Base-by-base conservation (phyloP, 2,113 vertebrate species). In the Serilophus lunatus region DNA sequence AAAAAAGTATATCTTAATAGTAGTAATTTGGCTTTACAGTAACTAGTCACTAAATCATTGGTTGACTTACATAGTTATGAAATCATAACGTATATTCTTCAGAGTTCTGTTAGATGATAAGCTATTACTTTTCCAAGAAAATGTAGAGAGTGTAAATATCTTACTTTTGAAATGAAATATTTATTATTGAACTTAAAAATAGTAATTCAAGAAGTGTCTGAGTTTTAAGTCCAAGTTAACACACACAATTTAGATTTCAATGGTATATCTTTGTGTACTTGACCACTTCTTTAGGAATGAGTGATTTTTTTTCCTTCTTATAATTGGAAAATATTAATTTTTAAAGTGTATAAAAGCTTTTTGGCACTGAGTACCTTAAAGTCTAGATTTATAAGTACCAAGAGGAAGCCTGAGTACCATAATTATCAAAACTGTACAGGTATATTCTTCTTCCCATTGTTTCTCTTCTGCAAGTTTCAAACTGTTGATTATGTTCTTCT, bases 341-440 rank as follows among this genome's bases (percentile, higher is more conserved):
- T 53, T 29, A 29, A 35, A 79, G 47, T 42, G 14, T 51, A 49
- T 78, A 85, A 68, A 44, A 49, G 19, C 11, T 10, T 54, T 7
- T 36, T 22, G 49, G 38, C 26, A 20, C 8, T 66, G 13, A 1
- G 7, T 49, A 80, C 24, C 18, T 68, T 13, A 47, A 75, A 61
- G 5, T 25, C 15, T 36, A 42, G 15, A 38, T 65, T 38, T 66
- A 71, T 26, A 76, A 61, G 35, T 68, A 44, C 6, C 8, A 40
- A 35, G 11, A 23, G 3, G 57, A 80, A 63, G 3, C 1, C 5
- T 79, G 22, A 15, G 4, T 38, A 36, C 13, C 1, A 1, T n/a
- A 35, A 63, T 47, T 7, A 4, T 38, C 19, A 56, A 79, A 82
- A 70, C 6, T 45, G 4, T 45, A 7, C 18, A 65, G 35, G 13